phyloP scores from a whole-genome alignment of 2,113 vertebrate species.

The Trinectes maculatus region DNA sequence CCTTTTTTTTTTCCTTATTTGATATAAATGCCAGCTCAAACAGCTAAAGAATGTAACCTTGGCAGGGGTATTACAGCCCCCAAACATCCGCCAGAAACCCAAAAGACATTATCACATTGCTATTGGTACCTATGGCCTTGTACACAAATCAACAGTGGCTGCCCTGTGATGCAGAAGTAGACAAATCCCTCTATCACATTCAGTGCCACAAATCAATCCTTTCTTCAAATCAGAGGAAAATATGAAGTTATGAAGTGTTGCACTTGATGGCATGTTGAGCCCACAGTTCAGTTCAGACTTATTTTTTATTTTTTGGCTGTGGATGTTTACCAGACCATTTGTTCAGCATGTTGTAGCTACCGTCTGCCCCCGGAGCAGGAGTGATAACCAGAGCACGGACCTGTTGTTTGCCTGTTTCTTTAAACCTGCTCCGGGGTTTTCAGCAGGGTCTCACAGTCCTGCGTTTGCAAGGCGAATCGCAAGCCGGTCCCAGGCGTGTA shows the following conservation, averaged over 20 bases:
- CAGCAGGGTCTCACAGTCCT: slow-evolving; percentile 47
- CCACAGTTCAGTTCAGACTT: too few relatives aligned
- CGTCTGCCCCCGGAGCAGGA: slow-evolving; percentile 42
- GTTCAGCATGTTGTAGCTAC: slow-evolving; percentile 44
- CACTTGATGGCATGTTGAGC: slow-evolving; percentile 8
- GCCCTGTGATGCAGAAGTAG: too few relatives aligned
- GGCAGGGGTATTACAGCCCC: neutral
- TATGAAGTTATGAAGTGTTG: neutral
- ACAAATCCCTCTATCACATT: neutral
- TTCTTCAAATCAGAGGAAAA: slow-evolving; percentile 8
- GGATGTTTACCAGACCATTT: slow-evolving; percentile 63
- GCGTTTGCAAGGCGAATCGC: slow-evolving; percentile 58
- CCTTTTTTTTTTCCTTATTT: too few relatives aligned
- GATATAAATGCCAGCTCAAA: neutral
- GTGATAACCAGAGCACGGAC: slow-evolving; percentile 60
- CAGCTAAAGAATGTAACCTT: neutral
- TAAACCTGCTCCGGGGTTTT: slow-evolving; percentile 70
- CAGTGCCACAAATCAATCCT: neutral
- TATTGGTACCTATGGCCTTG: neutral
- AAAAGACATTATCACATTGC: neutral
- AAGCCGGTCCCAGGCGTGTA: slow-evolving; percentile 35
- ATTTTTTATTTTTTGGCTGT: slow-evolving; percentile 34
- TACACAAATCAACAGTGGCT: neutral
- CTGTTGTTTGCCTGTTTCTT: slow-evolving; percentile 75
- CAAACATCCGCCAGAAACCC: neutral